Conservation (phyloP, 2,888 invertebrate genomes). For the Halictus ligatus region DNA sequence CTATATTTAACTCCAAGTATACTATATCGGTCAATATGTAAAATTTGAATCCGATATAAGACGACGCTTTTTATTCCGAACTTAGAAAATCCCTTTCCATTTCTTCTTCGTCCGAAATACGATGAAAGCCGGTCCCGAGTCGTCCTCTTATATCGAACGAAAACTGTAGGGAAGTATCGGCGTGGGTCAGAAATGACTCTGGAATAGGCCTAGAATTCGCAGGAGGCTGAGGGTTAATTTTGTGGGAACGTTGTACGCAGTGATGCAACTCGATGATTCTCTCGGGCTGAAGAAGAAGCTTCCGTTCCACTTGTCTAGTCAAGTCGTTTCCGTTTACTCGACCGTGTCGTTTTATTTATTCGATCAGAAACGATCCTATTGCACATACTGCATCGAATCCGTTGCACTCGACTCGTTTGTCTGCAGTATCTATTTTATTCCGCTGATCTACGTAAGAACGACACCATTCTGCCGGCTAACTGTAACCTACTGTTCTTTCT, state of each 20-base stretch:
- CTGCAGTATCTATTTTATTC: not conserved
- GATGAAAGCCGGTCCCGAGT: too few relatives aligned
- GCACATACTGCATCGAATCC: not conserved
- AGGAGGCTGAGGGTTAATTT: not conserved
- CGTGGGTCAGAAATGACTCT: too few relatives aligned
- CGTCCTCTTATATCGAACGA: too few relatives aligned
- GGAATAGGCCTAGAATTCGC: too few relatives aligned
- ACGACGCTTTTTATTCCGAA: too few relatives aligned
- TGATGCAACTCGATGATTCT: not conserved
- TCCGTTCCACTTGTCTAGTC: not conserved
- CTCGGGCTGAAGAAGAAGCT: not conserved
- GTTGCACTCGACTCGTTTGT: not conserved
- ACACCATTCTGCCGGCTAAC: not conserved
- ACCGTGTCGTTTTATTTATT: not conserved
- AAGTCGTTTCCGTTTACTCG: not conserved
- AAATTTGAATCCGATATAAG: too few relatives aligned
- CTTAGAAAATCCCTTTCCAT: too few relatives aligned
- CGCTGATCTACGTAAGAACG: not conserved
- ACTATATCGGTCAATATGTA: too few relatives aligned
- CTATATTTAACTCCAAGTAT: too few relatives aligned
- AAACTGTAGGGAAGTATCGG: too few relatives aligned
- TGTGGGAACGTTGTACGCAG: not conserved
- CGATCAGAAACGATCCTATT: not conserved
- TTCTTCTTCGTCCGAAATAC: too few relatives aligned
- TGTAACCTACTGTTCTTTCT: not conserved